phyloP scores from a whole-genome alignment of 2,888 invertebrate genomes.

The Lithophane leautieri region DNA sequence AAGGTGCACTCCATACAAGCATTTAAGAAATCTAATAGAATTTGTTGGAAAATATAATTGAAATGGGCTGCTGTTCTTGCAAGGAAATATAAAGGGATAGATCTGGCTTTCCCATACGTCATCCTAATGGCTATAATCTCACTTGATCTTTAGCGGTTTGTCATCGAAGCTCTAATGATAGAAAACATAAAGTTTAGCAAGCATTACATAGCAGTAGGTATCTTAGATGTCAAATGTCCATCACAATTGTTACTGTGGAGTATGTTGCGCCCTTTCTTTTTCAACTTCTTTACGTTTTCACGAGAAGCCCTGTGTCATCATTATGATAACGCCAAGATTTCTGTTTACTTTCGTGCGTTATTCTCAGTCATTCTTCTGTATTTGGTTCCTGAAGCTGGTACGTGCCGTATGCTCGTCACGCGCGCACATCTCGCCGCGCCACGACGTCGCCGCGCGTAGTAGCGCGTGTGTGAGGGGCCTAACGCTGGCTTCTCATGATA shows the following conservation, averaged over 20 bases:
- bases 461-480: slow-evolving; percentile 67
- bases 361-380: slow-evolving; percentile 20
- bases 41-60: background rate
- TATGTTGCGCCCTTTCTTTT: background rate
- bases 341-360: background rate
- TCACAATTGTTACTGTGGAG: background rate
- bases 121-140: background rate
- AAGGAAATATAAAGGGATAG: background rate
- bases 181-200: background rate
- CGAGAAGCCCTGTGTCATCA: too few species aligned
- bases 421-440: slow-evolving; percentile 66
- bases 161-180: background rate
- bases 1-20: slow-evolving; percentile 11
- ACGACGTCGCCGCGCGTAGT: slow-evolving; percentile 68
- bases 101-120: background rate
- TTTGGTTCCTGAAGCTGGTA: background rate
- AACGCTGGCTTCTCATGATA: slow-evolving; percentile 49
- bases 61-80: background rate
- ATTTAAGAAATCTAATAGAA: background rate
- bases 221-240: background rate
- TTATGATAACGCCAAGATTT: background rate
- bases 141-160: background rate
- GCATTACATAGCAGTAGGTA: background rate
- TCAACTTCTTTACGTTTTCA: background rate
- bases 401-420: slow-evolving; percentile 71